Percentiles rank a stretch among this genome's conserved stretches.
Conservation (phyloP, 1,140 invertebrate species). For the Brachionus rotundiformis region DNA sequence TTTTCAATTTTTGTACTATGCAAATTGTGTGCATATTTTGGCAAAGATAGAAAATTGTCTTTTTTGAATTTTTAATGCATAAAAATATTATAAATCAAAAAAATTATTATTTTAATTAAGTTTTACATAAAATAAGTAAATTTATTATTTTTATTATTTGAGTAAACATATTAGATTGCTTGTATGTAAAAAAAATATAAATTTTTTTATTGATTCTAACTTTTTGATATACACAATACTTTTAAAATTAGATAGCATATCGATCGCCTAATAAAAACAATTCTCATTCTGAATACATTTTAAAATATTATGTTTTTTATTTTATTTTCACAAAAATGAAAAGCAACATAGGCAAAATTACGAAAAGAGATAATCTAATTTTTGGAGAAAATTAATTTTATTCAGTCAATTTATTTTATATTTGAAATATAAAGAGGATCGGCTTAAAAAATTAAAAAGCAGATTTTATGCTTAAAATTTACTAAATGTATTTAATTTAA, state of each 20-base stretch:
- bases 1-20: neutral
- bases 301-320: slow-evolving; percentile 1
- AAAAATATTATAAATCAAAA: neutral
- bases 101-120: neutral
- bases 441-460: neutral
- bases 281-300: neutral
- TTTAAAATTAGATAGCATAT: slow-evolving; percentile 9
- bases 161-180: slow-evolving; percentile 5
- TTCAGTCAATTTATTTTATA: neutral
- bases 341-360: neutral
- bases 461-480: neutral
- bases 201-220: slow-evolving; percentile 1
- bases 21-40: neutral
- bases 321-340: neutral
- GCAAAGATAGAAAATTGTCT: neutral
- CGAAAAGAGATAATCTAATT: neutral
- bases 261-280: neutral
- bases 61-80: neutral
- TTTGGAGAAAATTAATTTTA: neutral
- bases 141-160: neutral
- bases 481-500: neutral
- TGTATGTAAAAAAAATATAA: neutral
- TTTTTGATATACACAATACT: slow-evolving; percentile 14
- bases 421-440: neutral
- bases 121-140: slow-evolving; percentile 5